A percentile compares a stretch with the other conserved stretches of the same genome.
Conservation (phyloP, 2,888 invertebrate species). For the Malacosoma neustria region DNA sequence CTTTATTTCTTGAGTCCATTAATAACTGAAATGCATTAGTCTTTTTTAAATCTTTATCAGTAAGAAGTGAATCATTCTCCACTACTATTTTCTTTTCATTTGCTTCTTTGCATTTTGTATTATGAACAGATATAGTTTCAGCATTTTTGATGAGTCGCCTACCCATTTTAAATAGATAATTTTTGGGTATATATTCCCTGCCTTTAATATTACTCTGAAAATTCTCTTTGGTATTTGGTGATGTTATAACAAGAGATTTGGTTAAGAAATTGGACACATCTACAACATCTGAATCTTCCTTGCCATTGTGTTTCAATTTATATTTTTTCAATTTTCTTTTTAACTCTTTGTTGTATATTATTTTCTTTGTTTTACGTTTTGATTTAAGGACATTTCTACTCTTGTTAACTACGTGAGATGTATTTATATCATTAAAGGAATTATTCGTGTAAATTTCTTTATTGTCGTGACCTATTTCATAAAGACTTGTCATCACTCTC, state of each 20-base stretch:
- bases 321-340: slow-evolving; percentile 57
- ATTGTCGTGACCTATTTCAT: slow-evolving; percentile 21
- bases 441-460: slow-evolving; percentile 11
- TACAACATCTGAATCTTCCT: slow-evolving; percentile 56
- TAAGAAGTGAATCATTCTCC: slow-evolving; percentile 7
- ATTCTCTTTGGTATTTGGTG: slow-evolving; percentile 26
- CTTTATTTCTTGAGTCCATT: slow-evolving; percentile 80
- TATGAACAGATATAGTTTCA: slow-evolving; percentile 13
- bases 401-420: slow-evolving; percentile 11
- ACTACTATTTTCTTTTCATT: slow-evolving; percentile 10
- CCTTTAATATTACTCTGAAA: slow-evolving; percentile 12
- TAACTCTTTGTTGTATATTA: slow-evolving; percentile 39
- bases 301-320: slow-evolving; percentile 52
- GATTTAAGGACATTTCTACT: slow-evolving; percentile 26
- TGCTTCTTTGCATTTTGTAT: slow-evolving; percentile 7
- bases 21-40: slow-evolving; percentile 78
- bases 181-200: slow-evolving; percentile 29
- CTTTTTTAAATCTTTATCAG: slow-evolving; percentile 33
- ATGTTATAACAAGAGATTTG: slow-evolving; percentile 41
- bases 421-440: slow-evolving; percentile 13
- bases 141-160: slow-evolving; percentile 27
- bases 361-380: slow-evolving; percentile 39
- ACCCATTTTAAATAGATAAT: slow-evolving; percentile 56
- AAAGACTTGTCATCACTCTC: slow-evolving; percentile 51
- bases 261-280: slow-evolving; percentile 49